Evolutionary conservation across 1,140 invertebrate genomes (phyloP), one percentile per base, ranked within the genome.

Genomic region (Schlechtendalia chinensis): DNA sequence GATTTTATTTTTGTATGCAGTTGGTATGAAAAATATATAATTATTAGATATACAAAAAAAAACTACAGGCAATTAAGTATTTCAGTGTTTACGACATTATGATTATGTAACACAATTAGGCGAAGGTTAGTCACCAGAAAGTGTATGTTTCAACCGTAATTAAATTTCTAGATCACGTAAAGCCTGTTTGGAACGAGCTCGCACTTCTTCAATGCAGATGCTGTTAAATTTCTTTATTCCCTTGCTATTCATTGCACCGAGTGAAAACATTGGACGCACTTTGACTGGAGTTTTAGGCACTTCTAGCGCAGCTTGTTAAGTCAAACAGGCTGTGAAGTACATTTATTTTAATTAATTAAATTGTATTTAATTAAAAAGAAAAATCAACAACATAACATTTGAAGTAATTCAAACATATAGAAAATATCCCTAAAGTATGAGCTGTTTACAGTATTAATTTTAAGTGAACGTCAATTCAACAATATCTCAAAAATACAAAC

Each of bases 201-300:
- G 58, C 22, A 79, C 75, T 79, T 79, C 75, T 50, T 79, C 75
- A 22, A 58, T 61, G 22, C 75, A 79, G n/a, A 58, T 79, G 17
- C 75, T 79, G 19, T 79, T 79, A 29, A 79, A 79, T 14, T 79
- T 79, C 45, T 79, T 79, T 59, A 79, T 17, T 29, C 75, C 75
- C 17, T 58, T 59, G 47, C 75, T 58, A 39, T 79, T 79, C 58
- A 79, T 61, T 50, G 58, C 59, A 19, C 75, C 75, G 5, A 79
- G 14, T 24, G 75, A 10, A 61, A 79, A 79, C 75, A 79, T 79
- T 10, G 75, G 75, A n/a, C 17, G 58, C 17, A 63, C 58, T 27
- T 79, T 47, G 16, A 24, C 8, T 14, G 58, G 59, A 27, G n/a
- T 16, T 27, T 59, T 58, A 4, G 71, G 50, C 10, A 29, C 58